A percentile compares a stretch with the other conserved stretches of the same genome.
Evolutionary conservation across 2,113 vertebrate species (phyloP).

Genomic region (Hyaena hyaena): DNA sequence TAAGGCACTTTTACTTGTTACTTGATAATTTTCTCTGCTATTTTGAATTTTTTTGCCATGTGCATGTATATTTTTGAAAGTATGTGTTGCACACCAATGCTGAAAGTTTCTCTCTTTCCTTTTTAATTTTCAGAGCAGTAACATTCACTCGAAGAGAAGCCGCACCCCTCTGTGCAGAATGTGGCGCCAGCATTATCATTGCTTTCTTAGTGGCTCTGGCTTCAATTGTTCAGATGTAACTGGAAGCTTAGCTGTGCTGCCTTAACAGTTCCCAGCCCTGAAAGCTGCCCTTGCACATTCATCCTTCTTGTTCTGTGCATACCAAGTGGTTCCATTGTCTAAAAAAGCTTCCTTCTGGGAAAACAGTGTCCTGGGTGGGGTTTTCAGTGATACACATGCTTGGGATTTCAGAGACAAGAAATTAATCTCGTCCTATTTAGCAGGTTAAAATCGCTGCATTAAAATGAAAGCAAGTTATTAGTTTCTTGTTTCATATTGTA

Average conservation of each 20-base stretch:
- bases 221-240: not conserved
- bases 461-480: not conserved
- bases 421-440: not conserved
- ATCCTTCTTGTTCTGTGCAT: not conserved
- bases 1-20: not conserved
- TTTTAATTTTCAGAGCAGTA: slow-evolving; percentile 52
- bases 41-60: not conserved
- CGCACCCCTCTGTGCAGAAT: not conserved
- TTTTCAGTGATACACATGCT: not conserved
- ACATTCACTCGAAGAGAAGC: not conserved
- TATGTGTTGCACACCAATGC: not conserved
- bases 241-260: too few species aligned
- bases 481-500: not conserved
- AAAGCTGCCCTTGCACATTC: fast-evolving
- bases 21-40: not conserved
- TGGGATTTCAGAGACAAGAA: not conserved
- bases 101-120: not conserved
- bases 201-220: not conserved
- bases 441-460: not conserved
- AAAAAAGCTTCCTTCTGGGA: not conserved
- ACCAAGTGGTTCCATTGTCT: too few species aligned
- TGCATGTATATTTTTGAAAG: not conserved
- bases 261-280: fast-evolving
- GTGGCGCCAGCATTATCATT: not conserved
- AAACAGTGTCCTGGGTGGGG: not conserved